Conservation (phyloP, 2,797 vertebrate genomes). For the Leucoraja ocellata region DNA sequence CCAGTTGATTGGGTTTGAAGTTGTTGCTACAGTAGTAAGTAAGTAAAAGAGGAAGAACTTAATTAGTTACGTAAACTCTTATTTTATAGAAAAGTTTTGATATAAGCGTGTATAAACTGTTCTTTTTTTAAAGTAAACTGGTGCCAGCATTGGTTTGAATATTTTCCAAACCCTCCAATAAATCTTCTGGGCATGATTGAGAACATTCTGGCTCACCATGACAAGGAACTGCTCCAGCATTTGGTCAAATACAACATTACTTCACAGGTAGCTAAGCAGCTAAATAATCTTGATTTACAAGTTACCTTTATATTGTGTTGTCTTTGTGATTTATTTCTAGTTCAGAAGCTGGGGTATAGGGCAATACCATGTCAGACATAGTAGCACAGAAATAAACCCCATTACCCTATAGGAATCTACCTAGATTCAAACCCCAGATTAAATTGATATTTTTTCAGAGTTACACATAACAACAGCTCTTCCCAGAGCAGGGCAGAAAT, state of each 20-base stretch:
- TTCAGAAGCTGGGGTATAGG: background rate
- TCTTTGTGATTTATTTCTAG: background rate
- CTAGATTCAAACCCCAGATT: background rate
- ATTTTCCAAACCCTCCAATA: slow-evolving; percentile 92
- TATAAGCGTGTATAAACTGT: slow-evolving; percentile 41
- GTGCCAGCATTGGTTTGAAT: slow-evolving; percentile 98
- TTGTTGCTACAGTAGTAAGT: slow-evolving; percentile 87
- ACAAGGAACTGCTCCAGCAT: slow-evolving; percentile 84
- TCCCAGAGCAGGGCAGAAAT: background rate
- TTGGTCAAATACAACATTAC: slow-evolving; percentile 73
- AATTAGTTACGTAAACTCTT: background rate
- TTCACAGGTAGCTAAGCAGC: slow-evolving; percentile 64
- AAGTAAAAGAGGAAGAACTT: slow-evolving; percentile 43
- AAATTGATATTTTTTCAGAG: background rate
- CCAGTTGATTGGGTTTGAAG: slow-evolving; percentile 91
- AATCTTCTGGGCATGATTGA: slow-evolving; percentile 84
- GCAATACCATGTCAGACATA: background rate
- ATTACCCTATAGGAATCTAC: background rate
- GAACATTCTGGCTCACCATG: slow-evolving; percentile 83
- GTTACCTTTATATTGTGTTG: background rate
- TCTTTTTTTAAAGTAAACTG: slow-evolving; percentile 73
- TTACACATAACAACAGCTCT: background rate
- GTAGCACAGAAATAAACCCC: background rate
- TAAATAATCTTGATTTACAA: background rate
- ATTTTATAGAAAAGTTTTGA: background rate